Conservation (phyloP, 2,113 vertebrate genomes). For the Corythornis madagascariensis region DNA sequence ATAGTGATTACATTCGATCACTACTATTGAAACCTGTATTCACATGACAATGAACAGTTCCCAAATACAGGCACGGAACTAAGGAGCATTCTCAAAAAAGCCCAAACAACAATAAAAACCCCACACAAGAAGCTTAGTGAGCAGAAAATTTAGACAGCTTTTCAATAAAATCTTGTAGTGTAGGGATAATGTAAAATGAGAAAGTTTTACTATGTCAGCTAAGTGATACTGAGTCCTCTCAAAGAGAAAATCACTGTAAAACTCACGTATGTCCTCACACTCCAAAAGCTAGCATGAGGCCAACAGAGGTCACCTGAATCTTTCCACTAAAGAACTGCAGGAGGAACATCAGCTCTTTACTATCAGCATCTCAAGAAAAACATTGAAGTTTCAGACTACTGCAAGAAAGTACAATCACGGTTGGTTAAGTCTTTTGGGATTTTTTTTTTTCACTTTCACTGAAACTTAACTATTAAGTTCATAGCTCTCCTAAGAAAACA, state of each 20-base stretch:
- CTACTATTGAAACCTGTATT: neutral
- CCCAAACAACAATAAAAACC: neutral
- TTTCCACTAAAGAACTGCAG: neutral
- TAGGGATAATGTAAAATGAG: neutral
- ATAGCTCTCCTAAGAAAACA: neutral
- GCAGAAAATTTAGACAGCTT: neutral
- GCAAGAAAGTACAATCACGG: fast-evolving
- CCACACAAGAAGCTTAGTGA: neutral
- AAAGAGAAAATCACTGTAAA: neutral
- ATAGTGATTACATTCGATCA: neutral
- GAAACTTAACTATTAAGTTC: neutral
- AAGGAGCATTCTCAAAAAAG: neutral
- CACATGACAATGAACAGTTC: neutral
- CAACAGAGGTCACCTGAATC: neutral
- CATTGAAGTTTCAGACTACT: neutral
- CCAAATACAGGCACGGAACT: neutral
- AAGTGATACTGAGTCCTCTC: neutral
- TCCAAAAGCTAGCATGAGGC: neutral
- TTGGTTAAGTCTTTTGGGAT: neutral
- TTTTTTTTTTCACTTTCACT: neutral
- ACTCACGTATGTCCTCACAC: neutral
- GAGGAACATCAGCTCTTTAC: neutral
- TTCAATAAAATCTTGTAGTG: neutral
- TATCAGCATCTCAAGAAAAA: neutral
- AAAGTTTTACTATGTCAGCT: neutral